A percentile compares a stretch with the other conserved stretches of the same genome.
These are phyloP conservation scores for Falcunculus frontatus DNA, from an alignment of 2,113 vertebrate species.

Conservation along the genomic window DNA sequence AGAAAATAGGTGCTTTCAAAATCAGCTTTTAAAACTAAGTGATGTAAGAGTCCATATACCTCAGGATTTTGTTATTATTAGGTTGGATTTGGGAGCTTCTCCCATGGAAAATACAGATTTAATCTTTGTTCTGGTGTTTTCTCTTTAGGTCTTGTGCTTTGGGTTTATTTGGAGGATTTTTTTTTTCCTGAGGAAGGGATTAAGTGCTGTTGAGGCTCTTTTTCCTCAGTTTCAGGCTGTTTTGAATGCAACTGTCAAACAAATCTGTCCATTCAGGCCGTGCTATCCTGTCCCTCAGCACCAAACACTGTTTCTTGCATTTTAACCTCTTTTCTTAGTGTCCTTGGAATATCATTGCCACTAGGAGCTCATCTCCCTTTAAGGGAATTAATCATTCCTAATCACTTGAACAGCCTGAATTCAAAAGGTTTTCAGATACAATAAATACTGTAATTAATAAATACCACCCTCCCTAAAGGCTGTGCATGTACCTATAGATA, in stretches of 20 bases:
- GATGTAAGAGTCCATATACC: not conserved
- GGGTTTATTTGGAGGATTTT: not conserved
- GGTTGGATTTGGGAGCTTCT: not conserved
- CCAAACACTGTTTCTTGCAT: not conserved
- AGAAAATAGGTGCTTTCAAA: not conserved
- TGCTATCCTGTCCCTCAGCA: not conserved
- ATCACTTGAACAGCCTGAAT: not conserved
- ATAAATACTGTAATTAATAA: not conserved
- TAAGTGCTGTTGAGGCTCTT: not conserved
- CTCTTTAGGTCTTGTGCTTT: not conserved
- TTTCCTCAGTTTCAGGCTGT: not conserved
- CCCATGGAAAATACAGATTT: not conserved
- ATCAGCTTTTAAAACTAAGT: not conserved
- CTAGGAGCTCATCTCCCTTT: not conserved
- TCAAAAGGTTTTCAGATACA: not conserved
- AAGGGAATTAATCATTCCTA: not conserved
- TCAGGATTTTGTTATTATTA: not conserved
- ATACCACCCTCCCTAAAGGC: not conserved
- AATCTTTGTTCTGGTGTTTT: not conserved
- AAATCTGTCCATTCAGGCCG: not conserved
- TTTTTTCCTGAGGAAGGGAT: not conserved
- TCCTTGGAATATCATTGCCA: not conserved
- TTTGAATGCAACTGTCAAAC: not conserved
- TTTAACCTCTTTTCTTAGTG: not conserved
- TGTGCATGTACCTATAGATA: not conserved